These are phyloP conservation scores for Ahaetulla prasina DNA, from an alignment of 2,113 vertebrate genomes.

Conservation along the genomic window DNA sequence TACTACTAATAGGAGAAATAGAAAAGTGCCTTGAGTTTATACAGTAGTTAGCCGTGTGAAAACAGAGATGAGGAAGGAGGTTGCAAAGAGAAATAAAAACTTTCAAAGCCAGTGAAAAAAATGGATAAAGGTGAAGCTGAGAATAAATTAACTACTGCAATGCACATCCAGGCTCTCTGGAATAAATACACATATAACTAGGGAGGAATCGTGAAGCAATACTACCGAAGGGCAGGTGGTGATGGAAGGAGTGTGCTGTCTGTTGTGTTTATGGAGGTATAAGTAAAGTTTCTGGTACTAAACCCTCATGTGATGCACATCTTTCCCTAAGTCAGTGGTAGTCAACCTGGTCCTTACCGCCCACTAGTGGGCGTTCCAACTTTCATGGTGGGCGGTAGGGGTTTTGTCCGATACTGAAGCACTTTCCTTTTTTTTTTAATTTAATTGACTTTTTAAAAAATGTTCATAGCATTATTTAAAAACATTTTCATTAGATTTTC, in stretches of 20 bases:
- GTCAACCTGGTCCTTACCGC: too few relatives aligned
- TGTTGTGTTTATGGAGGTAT: neutral
- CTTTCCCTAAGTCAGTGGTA: too few relatives aligned
- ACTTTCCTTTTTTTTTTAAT: too few relatives aligned
- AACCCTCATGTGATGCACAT: neutral
- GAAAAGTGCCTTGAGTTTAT: neutral
- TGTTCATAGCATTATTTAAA: too few relatives aligned
- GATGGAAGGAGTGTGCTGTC: neutral
- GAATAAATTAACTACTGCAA: neutral
- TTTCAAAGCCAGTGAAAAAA: neutral
- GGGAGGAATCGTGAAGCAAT: neutral
- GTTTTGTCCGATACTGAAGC: too few relatives aligned
- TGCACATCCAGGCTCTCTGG: neutral
- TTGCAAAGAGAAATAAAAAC: neutral
- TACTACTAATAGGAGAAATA: neutral
- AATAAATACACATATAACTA: neutral
- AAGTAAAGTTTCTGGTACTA: neutral
- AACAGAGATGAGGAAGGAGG: neutral
- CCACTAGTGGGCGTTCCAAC: too few relatives aligned
- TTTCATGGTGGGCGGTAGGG: too few relatives aligned
- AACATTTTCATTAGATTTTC: too few relatives aligned
- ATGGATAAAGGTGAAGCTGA: neutral
- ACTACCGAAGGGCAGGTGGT: neutral
- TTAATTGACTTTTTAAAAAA: too few relatives aligned
- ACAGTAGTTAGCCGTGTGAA: neutral